A percentile compares a stretch with the other conserved stretches of the same genome.
Evolutionary conservation across 1,140 invertebrate genomes (phyloP).

Genomic region (Orussus abietinus): DNA sequence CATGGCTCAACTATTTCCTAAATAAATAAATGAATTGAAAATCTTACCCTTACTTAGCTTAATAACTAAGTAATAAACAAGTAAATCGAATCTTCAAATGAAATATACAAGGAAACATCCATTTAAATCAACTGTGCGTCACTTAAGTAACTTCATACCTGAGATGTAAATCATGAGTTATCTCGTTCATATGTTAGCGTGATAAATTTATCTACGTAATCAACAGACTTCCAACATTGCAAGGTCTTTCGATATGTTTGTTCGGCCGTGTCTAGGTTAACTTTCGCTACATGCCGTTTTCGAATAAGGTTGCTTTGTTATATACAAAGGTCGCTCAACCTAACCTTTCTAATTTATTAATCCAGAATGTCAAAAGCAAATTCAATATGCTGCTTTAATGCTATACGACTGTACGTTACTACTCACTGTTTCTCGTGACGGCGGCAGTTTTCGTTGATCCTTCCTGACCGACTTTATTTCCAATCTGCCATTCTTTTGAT

Average conservation of each 20-base stretch:
- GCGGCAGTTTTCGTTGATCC: not conserved
- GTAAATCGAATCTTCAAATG: not conserved
- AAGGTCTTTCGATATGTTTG: not conserved
- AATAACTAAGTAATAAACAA: not conserved
- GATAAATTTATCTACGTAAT: too few relatives aligned
- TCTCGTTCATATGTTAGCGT: too few relatives aligned
- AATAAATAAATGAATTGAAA: not conserved
- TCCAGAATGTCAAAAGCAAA: too few relatives aligned
- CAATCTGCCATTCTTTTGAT: not conserved
- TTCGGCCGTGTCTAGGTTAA: not conserved
- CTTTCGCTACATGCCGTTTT: not conserved
- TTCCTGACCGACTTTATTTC: not conserved
- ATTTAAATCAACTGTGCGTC: not conserved
- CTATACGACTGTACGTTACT: not conserved
- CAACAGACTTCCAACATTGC: too few relatives aligned
- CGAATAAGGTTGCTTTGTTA: too few relatives aligned
- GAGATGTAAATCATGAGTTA: not conserved
- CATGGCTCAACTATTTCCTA: slow-evolving; percentile 23
- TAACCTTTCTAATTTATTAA: not conserved
- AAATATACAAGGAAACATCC: not conserved
- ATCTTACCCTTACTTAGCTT: too few relatives aligned
- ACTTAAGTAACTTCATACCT: not conserved
- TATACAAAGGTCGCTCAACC: not conserved
- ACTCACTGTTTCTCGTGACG: not conserved
- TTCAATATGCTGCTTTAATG: too few relatives aligned